Conservation (phyloP, 2,888 invertebrate species). For the Peribatodes rhomboidaria region DNA sequence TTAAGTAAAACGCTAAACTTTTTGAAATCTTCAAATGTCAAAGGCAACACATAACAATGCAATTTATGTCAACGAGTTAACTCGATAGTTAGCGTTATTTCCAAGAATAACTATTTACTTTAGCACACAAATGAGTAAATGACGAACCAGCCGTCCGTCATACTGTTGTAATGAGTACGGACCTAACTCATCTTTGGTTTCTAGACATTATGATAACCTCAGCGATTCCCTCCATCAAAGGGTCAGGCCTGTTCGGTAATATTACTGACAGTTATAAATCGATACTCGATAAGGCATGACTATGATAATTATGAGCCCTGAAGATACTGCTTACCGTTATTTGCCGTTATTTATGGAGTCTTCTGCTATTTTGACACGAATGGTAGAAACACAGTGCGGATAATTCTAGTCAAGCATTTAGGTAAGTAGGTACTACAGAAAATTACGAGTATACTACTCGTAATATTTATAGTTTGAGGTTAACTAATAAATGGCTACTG, state of each 20-base stretch:
- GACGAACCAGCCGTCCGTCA: not conserved
- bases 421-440: too few relatives aligned
- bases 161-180: not conserved
- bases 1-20: too few relatives aligned
- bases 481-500: too few relatives aligned
- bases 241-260: constrained; percentile 10
- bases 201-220: constrained; percentile 19
- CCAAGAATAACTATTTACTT: not conserved
- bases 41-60: too few relatives aligned
- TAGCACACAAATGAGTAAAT: not conserved
- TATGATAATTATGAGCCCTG: not conserved
- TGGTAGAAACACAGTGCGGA: too few relatives aligned
- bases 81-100: too few relatives aligned
- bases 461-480: too few relatives aligned
- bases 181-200: not conserved
- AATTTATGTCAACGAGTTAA: too few relatives aligned
- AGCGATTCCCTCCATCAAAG: constrained; percentile 8
- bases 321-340: not conserved
- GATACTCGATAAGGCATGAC: not conserved
- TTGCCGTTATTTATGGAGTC: not conserved
- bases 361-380: too few relatives aligned
- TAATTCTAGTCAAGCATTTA: too few relatives aligned
- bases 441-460: too few relatives aligned
- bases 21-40: too few relatives aligned
- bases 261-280: constrained; percentile 17